Base-by-base conservation (phyloP, 2,888 invertebrate species). In the Hedychridium roseum region DNA sequence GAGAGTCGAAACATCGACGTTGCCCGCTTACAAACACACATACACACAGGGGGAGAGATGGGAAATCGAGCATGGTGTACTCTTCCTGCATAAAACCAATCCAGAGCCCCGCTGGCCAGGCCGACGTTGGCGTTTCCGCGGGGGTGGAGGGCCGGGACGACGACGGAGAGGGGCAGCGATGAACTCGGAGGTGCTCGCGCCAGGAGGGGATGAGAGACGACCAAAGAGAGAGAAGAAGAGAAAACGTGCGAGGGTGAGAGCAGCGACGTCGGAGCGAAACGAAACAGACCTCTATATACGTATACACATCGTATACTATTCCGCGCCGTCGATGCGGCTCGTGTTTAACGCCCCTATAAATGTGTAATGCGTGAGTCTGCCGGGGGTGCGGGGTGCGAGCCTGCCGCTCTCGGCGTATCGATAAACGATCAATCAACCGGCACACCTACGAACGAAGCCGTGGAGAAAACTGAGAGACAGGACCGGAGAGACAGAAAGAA, bases 351-450 rank as follows among this genome's bases (percentile, higher is more conserved):
- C 63, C 70, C 63, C 68, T 66, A 65, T 70, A 70, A 71, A 71
- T 71, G 70, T 65, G 58, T 70, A 71, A 71, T 70, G 60, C 67
- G 60, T 61, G 34, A 23, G 39, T 4, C 17, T 27, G 21, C 31
- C 20, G 38, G 34, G 38, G 45, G 59, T 32, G 43, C 45, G 50
- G 54, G 54, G 52, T 53, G 46, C 57, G 54, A 57, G 41, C 43
- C 36, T 20, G 49, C 38, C 38, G 34, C 61, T 54, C 54, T 55
- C 54, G 38, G 64, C 59, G 68, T 73, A 73, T 74, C 73, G 73
- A 71, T 74, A 74, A 74, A 71, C 73, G 74, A 75, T 74, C 74
- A 73, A 74, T 74, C 73, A 74, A 66, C 60, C 54, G 52, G 58
- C 66, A 69, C 71, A 68, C 69, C 69, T 70, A 67, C 59, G 69